Evolutionary conservation across 35 echinoderm and acorn worm genomes (phyloP).

Genomic region (Apostichopus japonicus): DNA sequence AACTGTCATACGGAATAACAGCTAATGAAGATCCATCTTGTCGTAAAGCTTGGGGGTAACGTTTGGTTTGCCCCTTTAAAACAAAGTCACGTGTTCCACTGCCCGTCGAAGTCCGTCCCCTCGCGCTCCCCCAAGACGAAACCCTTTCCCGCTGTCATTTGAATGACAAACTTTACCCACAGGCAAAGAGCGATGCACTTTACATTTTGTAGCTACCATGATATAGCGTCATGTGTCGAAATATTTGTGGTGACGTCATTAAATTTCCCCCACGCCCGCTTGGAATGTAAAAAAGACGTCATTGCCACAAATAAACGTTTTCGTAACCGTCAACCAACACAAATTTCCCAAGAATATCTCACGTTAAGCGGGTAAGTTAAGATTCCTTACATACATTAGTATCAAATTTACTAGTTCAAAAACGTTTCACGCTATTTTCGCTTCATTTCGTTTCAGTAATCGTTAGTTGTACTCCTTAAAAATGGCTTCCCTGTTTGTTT

Average conservation of each 20-base stretch:
- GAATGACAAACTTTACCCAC: too few species aligned
- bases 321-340: slow-evolving; percentile 36
- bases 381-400: neutral
- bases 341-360: slow-evolving; percentile 41
- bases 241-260: slow-evolving; percentile 39
- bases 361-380: slow-evolving; percentile 42
- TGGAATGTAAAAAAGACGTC: slow-evolving; percentile 37
- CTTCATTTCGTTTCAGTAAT: neutral
- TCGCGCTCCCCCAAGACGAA: too few species aligned
- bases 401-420: neutral
- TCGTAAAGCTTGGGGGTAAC: too few species aligned
- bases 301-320: slow-evolving; percentile 45
- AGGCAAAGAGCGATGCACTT: neutral
- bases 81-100: too few species aligned
- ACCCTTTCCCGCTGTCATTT: too few species aligned
- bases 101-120: too few species aligned
- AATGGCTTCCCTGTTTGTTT: neutral
- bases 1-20: too few species aligned
- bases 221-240: slow-evolving; percentile 16
- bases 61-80: too few species aligned
- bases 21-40: too few species aligned
- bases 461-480: neutral
- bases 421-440: neutral
- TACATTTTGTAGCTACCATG: neutral
- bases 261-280: slow-evolving; percentile 45